These are phyloP conservation scores for Probaryconus sp. DNA, from an alignment of 1,140 invertebrate genomes.

Conservation along the genomic window DNA sequence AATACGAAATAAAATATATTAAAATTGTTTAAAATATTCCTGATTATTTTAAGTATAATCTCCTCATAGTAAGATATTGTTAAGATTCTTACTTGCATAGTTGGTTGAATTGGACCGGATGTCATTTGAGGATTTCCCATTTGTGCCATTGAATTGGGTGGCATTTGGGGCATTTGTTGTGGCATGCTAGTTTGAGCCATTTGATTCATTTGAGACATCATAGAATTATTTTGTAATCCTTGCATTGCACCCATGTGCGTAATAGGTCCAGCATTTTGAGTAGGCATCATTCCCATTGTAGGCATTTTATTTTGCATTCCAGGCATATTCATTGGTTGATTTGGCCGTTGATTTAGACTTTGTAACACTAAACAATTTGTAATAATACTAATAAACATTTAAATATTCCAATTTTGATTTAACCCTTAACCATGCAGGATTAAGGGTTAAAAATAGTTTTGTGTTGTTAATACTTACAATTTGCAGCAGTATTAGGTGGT, in stretches of 20 bases:
- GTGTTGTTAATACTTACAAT: constrained; percentile 69
- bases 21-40: neutral
- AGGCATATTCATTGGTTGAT: constrained; percentile 80
- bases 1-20: neutral
- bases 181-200: constrained; percentile 72
- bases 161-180: constrained; percentile 74
- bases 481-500: constrained; percentile 77
- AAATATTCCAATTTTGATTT: too few species aligned
- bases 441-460: neutral
- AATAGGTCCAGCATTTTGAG: constrained; percentile 73
- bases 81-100: constrained; percentile 72
- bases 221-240: constrained; percentile 72
- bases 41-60: neutral
- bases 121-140: constrained; percentile 69
- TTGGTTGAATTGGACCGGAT: constrained; percentile 72
- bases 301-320: constrained; percentile 80
- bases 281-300: constrained; percentile 76
- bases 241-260: constrained; percentile 74
- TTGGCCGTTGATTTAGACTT: constrained; percentile 81
- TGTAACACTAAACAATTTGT: constrained; percentile 77
- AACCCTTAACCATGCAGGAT: too few species aligned
- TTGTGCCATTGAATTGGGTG: constrained; percentile 68
- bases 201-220: constrained; percentile 76
- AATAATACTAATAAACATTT: neutral
- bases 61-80: too few species aligned